Evolutionary conservation across 2,888 invertebrate species (phyloP).

Genomic region (Coelinius sp.): DNA sequence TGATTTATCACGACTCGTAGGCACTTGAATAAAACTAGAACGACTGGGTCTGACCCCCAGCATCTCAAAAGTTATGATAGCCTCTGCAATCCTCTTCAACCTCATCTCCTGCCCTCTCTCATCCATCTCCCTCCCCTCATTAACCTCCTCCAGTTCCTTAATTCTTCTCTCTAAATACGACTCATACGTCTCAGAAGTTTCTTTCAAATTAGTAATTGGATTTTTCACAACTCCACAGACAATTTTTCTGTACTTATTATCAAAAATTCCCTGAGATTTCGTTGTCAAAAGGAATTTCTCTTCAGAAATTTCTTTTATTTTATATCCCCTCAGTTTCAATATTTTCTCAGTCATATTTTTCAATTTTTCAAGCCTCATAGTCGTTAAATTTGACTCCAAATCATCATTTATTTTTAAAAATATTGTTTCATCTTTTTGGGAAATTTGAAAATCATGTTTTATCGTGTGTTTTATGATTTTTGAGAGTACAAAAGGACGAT

Average conservation of each 20-base stretch:
- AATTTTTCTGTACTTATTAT: conserved; percentile 59
- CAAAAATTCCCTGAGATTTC: conserved; percentile 69
- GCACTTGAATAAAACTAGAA: conserved; percentile 74
- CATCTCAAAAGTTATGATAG: conserved; percentile 79
- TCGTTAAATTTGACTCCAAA: conserved; percentile 60
- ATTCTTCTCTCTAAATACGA: conserved; percentile 69
- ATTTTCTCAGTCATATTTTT: conserved; percentile 66
- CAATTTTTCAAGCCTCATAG: conserved; percentile 67
- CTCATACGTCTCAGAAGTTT: conserved; percentile 70
- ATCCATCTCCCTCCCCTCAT: conserved; percentile 78
- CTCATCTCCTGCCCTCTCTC: conserved; percentile 71
- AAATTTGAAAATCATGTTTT: conserved; percentile 38
- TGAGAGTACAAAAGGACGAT: conserved; percentile 66
- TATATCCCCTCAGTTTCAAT: conserved; percentile 58
- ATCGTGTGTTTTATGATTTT: conserved; percentile 60
- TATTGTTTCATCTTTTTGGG: conserved; percentile 44
- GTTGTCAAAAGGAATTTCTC: conserved; percentile 67
- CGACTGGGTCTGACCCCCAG: conserved; percentile 78
- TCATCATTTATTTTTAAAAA: conserved; percentile 54
- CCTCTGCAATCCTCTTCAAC: conserved; percentile 76
- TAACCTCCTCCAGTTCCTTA: conserved; percentile 58
- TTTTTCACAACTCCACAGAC: conserved; percentile 78
- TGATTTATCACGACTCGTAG: conserved; percentile 61
- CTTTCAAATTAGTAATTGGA: conserved; percentile 73
- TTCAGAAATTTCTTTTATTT: conserved; percentile 56